These are phyloP conservation scores for Cisticola juncidis DNA, from an alignment of 2,113 vertebrate genomes.

Conservation along the genomic window DNA sequence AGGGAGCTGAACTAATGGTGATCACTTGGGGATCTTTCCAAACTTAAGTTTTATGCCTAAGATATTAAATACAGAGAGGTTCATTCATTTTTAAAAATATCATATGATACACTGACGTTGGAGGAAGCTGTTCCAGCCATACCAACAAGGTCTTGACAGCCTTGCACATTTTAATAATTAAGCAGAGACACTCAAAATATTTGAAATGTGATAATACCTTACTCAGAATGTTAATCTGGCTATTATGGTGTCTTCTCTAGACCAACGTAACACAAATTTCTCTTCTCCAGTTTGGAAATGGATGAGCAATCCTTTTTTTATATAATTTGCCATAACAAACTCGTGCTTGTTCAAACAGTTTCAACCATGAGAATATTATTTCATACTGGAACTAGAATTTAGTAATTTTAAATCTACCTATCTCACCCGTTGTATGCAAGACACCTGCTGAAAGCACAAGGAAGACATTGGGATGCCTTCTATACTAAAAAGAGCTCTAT, in stretches of 20 bases:
- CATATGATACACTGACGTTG: not conserved
- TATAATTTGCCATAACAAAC: not conserved
- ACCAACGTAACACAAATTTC: not conserved
- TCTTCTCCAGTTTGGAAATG: not conserved
- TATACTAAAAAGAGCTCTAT: not conserved
- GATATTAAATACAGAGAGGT: not conserved
- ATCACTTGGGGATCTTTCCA: not conserved
- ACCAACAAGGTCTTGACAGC: not conserved
- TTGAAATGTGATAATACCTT: not conserved
- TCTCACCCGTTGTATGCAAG: not conserved
- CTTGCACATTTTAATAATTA: not conserved
- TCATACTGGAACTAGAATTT: not conserved
- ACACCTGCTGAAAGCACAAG: not conserved
- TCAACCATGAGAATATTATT: not conserved
- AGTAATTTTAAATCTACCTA: not conserved
- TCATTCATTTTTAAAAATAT: not conserved
- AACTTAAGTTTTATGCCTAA: not conserved
- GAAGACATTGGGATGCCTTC: not conserved
- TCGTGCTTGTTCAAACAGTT: not conserved
- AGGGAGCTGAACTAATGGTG: not conserved
- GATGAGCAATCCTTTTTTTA: not conserved
- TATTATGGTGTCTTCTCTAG: not conserved
- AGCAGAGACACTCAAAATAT: not conserved
- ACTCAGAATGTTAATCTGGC: not conserved
- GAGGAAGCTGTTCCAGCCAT: not conserved